Percentiles rank a stretch among this genome's conserved stretches.
Evolutionary conservation across 2,113 vertebrate genomes (phyloP).

Genomic region (Verasper variegatus): DNA sequence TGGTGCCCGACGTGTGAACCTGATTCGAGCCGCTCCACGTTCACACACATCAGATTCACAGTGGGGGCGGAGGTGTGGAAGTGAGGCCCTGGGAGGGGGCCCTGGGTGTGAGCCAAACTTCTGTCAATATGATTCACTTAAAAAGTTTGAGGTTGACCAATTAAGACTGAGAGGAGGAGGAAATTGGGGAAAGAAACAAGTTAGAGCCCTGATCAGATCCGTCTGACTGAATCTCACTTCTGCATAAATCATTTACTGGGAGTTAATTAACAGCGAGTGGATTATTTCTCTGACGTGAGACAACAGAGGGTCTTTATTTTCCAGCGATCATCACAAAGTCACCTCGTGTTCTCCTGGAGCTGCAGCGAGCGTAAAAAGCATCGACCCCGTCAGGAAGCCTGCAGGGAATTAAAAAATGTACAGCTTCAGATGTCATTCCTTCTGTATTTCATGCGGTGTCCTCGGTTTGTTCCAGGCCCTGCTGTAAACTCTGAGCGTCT

Average conservation of each 20-base stretch:
- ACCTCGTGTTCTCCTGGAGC: neutral
- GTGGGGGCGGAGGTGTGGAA: neutral
- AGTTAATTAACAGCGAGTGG: neutral
- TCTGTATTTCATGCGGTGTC: too few relatives aligned
- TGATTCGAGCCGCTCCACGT: neutral
- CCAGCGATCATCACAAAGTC: neutral
- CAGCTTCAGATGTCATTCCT: too few relatives aligned
- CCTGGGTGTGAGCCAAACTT: neutral
- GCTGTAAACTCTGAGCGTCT: too few relatives aligned
- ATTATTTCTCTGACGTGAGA: neutral
- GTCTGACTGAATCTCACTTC: too few relatives aligned
- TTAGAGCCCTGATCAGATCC: too few relatives aligned
- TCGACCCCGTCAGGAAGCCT: too few relatives aligned
- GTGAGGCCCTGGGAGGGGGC: neutral
- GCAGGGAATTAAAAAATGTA: too few relatives aligned
- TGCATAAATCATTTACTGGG: too few relatives aligned
- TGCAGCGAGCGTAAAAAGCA: too few relatives aligned
- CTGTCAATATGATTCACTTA: neutral
- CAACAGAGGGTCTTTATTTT: neutral
- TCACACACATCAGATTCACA: neutral
- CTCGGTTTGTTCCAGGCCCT: too few relatives aligned
- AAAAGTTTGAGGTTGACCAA: neutral
- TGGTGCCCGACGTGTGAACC: neutral
- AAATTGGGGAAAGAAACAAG: too few relatives aligned
- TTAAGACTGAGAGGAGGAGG: neutral